Base-by-base conservation (phyloP, 1,140 invertebrate genomes). In the Caenorhabditis inopinata region DNA sequence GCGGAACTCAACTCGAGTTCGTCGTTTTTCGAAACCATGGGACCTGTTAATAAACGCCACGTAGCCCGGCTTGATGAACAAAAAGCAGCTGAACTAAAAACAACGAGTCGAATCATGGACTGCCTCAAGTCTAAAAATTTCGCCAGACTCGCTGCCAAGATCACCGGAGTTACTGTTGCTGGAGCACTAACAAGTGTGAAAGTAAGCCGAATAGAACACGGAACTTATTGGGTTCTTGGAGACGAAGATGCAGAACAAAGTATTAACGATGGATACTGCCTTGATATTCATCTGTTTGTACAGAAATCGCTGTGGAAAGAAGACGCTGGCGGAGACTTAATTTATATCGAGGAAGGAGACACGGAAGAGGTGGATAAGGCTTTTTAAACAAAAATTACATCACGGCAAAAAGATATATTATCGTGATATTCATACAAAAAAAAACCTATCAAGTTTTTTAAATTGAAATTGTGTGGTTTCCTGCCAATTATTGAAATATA, bases 231-330 rank as follows among this genome's bases (percentile, higher is more conserved):
- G 58, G 58, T 68, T 29, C 58, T 68, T 0, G 58, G 58, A 68
- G 58, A 68, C 23, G 58, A 68, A 38, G 58, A 68, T 42, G 58
- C 58, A 11, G 58, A 68, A 21, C 58, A 68, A 68, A 68, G 58
- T 68, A 21, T 14, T 9, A 21, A 29, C 23, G 58, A 68, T 68
- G 58, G 58, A 38, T 68, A 68, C 58, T 68, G 58, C 23, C n/a
- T 68, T 16, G 58, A 68, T 38, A 18, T 68, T 21, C 58, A 68
- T 12, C 25, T 68, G 2, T 68, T 68, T 18, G 58, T 68, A 16
- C 58, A 68, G n/a, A 27, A 68, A 21, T 38, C 25, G 5, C 6
- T 12, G 1, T 68, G 58, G 58, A 32, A 42, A 9, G 58, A 68
- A 9, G 58, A 68, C 7, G 58, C 58, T 38, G 58, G 58, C 11